phyloP scores from a whole-genome alignment of 2,113 vertebrate species.

The Rhea pennata region DNA sequence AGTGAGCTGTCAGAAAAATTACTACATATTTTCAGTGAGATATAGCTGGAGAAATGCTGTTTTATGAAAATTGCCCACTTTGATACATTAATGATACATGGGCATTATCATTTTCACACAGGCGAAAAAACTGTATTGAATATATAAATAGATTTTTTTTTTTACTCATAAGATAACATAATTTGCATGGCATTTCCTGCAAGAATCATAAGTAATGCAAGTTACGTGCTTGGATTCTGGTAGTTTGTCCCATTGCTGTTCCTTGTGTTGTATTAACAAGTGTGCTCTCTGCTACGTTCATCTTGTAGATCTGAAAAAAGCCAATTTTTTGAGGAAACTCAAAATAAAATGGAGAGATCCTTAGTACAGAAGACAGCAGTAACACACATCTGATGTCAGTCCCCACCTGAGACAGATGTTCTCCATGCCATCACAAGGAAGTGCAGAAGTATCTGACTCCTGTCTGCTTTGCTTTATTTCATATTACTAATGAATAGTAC shows the following conservation, averaged over 20 bases:
- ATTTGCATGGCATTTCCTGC: not conserved
- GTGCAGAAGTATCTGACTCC: not conserved
- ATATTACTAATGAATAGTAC: not conserved
- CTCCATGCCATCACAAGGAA: not conserved
- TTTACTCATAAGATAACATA: not conserved
- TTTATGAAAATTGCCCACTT: not conserved
- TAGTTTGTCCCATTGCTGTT: not conserved
- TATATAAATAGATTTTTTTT: not conserved
- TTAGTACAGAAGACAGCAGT: not conserved
- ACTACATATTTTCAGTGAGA: not conserved
- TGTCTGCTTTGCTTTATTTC: not conserved
- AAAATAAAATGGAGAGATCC: not conserved
- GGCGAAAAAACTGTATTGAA: not conserved
- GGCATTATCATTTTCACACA: not conserved
- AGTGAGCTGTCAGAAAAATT: not conserved
- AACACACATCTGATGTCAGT: not conserved
- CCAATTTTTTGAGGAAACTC: not conserved
- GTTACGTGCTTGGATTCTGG: not conserved
- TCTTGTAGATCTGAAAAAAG: not conserved
- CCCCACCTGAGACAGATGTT: not conserved
- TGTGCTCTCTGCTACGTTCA: not conserved
- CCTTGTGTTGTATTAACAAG: not conserved
- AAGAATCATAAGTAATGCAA: not conserved
- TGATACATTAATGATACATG: not conserved
- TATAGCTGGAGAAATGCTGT: not conserved